Percentiles rank a stretch among this genome's conserved stretches.
Conservation (phyloP, 2,888 invertebrate species). For the Zygogramma bicolorata region DNA sequence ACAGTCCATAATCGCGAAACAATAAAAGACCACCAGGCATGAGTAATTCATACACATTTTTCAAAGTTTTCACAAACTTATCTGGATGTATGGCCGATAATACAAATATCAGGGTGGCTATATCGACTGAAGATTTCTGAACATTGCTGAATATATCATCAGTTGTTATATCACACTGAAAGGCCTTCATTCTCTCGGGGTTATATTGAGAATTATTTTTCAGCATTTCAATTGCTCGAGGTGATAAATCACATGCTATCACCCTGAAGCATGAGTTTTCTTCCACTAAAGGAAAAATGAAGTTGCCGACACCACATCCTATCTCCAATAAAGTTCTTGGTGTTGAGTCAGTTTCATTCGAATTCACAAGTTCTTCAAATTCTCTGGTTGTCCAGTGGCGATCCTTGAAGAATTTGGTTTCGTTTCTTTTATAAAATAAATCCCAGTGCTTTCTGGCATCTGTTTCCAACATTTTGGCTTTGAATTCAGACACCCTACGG, state of each 20-base stretch:
- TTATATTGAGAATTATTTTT: constrained; percentile 78
- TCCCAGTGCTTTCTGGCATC: constrained; percentile 95
- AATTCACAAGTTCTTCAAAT: constrained; percentile 71
- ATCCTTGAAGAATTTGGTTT: constrained; percentile 93
- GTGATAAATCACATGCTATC: constrained; percentile 94
- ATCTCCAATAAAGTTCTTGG: constrained; percentile 77
- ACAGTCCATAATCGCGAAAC: constrained; percentile 93
- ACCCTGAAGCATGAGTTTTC: constrained; percentile 80
- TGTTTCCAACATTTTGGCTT: constrained; percentile 81
- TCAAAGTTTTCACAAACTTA: constrained; percentile 76
- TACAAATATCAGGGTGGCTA: constrained; percentile 93
- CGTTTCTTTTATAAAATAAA: constrained; percentile 95
- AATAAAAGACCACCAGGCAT: constrained; percentile 84
- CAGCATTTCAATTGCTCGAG: constrained; percentile 89
- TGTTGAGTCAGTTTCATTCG: constrained; percentile 60
- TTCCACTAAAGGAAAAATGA: constrained; percentile 90
- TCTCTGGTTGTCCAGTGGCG: constrained; percentile 97
- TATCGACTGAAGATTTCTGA: constrained; percentile 73
- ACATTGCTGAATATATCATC: constrained; percentile 74
- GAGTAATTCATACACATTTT: constrained; percentile 76
- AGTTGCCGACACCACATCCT: constrained; percentile 98
- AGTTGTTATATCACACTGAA: constrained; percentile 87
- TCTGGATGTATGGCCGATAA: constrained; percentile 93
- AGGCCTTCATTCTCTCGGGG: constrained; percentile 76
- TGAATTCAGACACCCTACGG: constrained; percentile 77